Percentiles rank a stretch among this genome's conserved stretches.
These are phyloP conservation scores for Arenaria interpres DNA, from an alignment of 2,113 vertebrate genomes.

Conservation along the genomic window DNA sequence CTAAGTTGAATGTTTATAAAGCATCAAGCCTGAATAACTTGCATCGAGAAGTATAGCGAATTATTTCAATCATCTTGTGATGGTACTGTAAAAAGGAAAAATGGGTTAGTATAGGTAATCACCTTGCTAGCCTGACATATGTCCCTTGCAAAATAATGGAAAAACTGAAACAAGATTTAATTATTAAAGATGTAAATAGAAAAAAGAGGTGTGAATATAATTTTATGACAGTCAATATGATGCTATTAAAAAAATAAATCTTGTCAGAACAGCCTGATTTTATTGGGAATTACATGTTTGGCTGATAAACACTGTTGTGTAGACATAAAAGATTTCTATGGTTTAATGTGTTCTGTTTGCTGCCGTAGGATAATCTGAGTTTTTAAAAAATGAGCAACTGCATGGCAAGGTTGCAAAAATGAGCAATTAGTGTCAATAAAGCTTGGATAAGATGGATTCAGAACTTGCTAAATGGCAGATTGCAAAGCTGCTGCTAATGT, in stretches of 20 bases:
- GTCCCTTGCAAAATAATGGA: not conserved
- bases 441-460: conserved; percentile 40
- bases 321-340: not conserved
- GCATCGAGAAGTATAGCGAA: not conserved
- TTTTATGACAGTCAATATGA: not conserved
- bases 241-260: not conserved
- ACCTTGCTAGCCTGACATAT: not conserved
- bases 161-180: not conserved
- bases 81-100: not conserved
- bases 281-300: not conserved
- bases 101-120: not conserved
- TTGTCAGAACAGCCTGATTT: not conserved
- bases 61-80: not conserved
- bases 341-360: conserved; percentile 9
- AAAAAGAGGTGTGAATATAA: not conserved
- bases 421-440: conserved; percentile 58
- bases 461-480: conserved; percentile 37
- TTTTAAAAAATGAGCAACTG: conserved; percentile 8
- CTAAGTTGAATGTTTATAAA: not conserved
- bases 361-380: not conserved
- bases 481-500: conserved; percentile 39
- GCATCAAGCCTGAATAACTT: not conserved
- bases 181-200: not conserved
- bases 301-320: not conserved
- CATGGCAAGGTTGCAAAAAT: conserved; percentile 47